Evolutionary conservation across 2,113 vertebrate genomes (phyloP).

Genomic region (Neomonachus schauinslandi): DNA sequence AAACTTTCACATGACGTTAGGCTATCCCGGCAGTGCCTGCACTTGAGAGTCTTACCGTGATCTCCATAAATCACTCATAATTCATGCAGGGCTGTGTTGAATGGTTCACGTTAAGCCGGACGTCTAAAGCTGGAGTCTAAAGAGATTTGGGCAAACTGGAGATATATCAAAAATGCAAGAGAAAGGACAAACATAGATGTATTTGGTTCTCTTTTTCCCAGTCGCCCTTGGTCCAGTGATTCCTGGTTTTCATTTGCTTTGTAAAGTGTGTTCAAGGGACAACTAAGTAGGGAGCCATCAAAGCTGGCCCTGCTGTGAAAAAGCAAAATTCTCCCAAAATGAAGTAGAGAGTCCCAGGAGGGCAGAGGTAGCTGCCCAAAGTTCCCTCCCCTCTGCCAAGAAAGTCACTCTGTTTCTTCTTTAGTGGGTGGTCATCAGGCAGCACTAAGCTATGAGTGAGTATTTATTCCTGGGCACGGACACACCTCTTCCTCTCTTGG

Average conservation of each 20-base stretch:
- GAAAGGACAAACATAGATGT: conserved; percentile 57
- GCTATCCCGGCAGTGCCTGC: neutral
- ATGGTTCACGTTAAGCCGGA: conserved; percentile 46
- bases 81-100: conserved; percentile 4
- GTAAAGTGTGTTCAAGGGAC: conserved; percentile 15
- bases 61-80: conserved; percentile 62
- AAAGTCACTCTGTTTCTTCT: neutral
- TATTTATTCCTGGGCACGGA: too few species aligned
- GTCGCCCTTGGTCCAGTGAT: neutral
- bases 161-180: conserved; percentile 49
- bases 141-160: conserved; percentile 63
- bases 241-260: conserved; percentile 36
- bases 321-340: neutral
- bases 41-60: conserved; percentile 23
- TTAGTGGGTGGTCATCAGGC: neutral
- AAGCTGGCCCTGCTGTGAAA: neutral
- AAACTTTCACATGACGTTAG: conserved; percentile 34
- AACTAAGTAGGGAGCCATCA: neutral
- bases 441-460: neutral
- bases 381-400: too few species aligned
- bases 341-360: neutral
- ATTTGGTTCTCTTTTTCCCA: neutral
- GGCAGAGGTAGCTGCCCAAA: neutral
- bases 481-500: neutral
- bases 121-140: conserved; percentile 56